A percentile compares a stretch with the other conserved stretches of the same genome.
These are phyloP conservation scores for Atta texana DNA, from an alignment of 1,140 invertebrate species.

Conservation along the genomic window DNA sequence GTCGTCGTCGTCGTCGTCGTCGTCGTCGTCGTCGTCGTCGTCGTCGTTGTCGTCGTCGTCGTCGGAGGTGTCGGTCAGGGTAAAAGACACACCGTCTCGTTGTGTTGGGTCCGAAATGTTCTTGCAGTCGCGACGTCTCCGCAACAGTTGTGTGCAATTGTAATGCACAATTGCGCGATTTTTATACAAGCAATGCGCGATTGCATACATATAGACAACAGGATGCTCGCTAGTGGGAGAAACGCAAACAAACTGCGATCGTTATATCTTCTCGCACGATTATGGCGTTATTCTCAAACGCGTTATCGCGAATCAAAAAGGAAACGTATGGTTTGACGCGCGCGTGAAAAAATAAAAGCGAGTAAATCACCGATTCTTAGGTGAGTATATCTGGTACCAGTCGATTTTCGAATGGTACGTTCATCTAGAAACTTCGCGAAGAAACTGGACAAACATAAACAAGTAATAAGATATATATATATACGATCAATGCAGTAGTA, in stretches of 20 bases:
- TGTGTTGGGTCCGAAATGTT: not conserved
- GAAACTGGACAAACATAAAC: not conserved
- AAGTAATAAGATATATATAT: not conserved
- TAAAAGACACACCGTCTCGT: not conserved
- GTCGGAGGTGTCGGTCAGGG: not conserved
- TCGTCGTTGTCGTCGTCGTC: too few species aligned
- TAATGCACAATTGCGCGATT: conserved; percentile 20
- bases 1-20: not conserved
- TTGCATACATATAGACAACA: conserved; percentile 2
- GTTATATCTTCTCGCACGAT: not conserved
- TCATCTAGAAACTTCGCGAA: not conserved
- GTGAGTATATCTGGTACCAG: not conserved
- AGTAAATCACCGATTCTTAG: not conserved
- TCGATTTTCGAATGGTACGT: not conserved
- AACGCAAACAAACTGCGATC: conserved; percentile 1
- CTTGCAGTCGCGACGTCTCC: not conserved
- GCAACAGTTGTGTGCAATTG: not conserved
- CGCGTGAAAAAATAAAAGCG: not conserved
- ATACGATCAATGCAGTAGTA: not conserved
- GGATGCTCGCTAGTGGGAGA: not conserved
- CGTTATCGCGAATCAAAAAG: not conserved
- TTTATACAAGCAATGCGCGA: conserved; percentile 13
- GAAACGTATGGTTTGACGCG: not conserved
- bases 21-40: not conserved
- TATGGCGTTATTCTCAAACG: not conserved